Evolutionary conservation across 2,888 invertebrate species (phyloP), one percentile per base, ranked within the genome.

Genomic region (Agonopterix subpropinquella): DNA sequence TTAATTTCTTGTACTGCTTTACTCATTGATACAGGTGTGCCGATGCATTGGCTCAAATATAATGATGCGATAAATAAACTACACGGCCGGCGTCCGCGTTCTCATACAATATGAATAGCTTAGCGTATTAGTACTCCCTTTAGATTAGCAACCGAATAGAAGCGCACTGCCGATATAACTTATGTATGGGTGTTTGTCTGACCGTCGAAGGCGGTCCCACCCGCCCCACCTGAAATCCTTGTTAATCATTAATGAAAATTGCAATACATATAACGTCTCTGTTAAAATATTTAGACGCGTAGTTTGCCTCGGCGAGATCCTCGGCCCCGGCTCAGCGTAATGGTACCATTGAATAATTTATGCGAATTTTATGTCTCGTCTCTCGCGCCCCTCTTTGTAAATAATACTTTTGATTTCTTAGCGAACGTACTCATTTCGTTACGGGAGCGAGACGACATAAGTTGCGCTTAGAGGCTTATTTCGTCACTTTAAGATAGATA

Each of bases 191-290:
- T 65, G 71, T 65, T 68, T 68, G 71, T 68, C 70, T 66, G 64
- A 58, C 63, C 62, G 63, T 58, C 62, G 59, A 63, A 64, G 64
- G 57, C 60, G 63, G 64, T 63, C 64, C 64, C 64, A 63, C 64
- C 64, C 64, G 62, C 77, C 71, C 71, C 61, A 67, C 73, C 73
- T 70, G 36, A 72, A 76, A 72, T 77, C 71, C 73, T 68, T 69
- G 70, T 86, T 80, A 83, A 80, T 81, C 67, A 80, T 84, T 86
- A 81, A 86, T 84, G 79, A 79, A 84, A 85, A 86, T 84, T 86
- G 83, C 87, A 85, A 85, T 88, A 85, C 82, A 85, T 85, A 86
- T 86, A 85, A 85, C 81, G 78, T 76, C 65, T 68, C 61, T 62
- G 71, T 70, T 86, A 75, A 81, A 87, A 86, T 87, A 87, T 87